phyloP scores from a whole-genome alignment of 2,797 vertebrate species.

The Pygocentrus nattereri region DNA sequence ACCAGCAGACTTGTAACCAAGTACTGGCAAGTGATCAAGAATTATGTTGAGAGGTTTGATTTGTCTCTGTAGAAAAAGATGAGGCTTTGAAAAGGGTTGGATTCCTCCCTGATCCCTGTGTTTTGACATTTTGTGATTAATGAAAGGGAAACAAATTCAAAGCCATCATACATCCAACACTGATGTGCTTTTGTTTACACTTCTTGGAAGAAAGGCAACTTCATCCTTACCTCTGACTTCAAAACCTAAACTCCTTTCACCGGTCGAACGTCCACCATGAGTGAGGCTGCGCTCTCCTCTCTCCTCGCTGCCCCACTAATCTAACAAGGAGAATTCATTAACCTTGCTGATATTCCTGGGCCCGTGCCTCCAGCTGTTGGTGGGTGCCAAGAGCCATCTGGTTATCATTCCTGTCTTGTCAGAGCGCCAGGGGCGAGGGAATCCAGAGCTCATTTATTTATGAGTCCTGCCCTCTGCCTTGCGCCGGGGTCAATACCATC shows the following conservation, averaged over 20 bases:
- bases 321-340: constrained; percentile 61
- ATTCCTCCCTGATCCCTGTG: neutral
- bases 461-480: constrained; percentile 50
- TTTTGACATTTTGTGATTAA: constrained; percentile 16
- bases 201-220: constrained; percentile 3
- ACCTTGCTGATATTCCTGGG: constrained; percentile 53
- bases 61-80: neutral
- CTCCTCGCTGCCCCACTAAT: constrained; percentile 40
- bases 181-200: constrained; percentile 15
- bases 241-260: neutral
- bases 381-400: constrained; percentile 52
- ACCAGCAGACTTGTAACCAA: neutral
- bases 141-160: constrained; percentile 30
- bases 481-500: constrained; percentile 47
- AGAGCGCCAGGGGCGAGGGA: constrained; percentile 29
- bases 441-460: constrained; percentile 57
- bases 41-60: neutral
- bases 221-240: constrained; percentile 14
- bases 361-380: constrained; percentile 46
- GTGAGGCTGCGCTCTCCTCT: neutral
- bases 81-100: neutral
- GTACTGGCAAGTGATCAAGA: neutral
- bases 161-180: neutral
- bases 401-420: constrained; percentile 55
- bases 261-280: constrained; percentile 18